Conservation (phyloP, 2,113 vertebrate genomes). For the Boulengeromyrus knoepffleri region DNA sequence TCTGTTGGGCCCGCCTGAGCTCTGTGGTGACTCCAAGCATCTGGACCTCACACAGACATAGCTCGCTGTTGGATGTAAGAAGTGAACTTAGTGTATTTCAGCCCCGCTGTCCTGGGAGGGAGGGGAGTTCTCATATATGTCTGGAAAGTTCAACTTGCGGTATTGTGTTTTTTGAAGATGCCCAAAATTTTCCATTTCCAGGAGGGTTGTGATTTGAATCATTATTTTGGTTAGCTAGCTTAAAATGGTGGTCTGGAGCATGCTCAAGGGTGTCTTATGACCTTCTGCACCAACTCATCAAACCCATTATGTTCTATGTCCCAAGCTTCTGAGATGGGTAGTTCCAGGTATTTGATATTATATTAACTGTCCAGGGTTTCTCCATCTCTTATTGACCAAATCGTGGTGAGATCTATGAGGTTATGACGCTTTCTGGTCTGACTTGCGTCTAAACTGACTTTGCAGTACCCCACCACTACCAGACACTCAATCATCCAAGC, state of each 20-base stretch:
- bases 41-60: conserved; percentile 24
- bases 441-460: conserved; percentile 12
- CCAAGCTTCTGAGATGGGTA: conserved; percentile 20
- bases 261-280: background rate
- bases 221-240: background rate
- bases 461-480: background rate
- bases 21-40: conserved; percentile 19
- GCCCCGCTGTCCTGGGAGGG: background rate
- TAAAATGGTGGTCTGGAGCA: background rate
- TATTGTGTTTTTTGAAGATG: background rate
- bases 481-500: background rate
- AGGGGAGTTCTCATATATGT: background rate
- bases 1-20: background rate
- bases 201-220: background rate
- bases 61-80: background rate
- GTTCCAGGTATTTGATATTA: conserved; percentile 39
- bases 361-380: background rate
- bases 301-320: conserved; percentile 27
- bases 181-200: background rate
- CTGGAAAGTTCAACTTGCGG: background rate
- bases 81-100: background rate
- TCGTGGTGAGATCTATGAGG: background rate
- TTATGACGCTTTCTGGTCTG: conserved; percentile 30
- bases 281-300: background rate
- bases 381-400: background rate